Evolutionary conservation across 2,888 invertebrate genomes (phyloP), one percentile per base, ranked within the genome.

Genomic region (Myopa testacea): DNA sequence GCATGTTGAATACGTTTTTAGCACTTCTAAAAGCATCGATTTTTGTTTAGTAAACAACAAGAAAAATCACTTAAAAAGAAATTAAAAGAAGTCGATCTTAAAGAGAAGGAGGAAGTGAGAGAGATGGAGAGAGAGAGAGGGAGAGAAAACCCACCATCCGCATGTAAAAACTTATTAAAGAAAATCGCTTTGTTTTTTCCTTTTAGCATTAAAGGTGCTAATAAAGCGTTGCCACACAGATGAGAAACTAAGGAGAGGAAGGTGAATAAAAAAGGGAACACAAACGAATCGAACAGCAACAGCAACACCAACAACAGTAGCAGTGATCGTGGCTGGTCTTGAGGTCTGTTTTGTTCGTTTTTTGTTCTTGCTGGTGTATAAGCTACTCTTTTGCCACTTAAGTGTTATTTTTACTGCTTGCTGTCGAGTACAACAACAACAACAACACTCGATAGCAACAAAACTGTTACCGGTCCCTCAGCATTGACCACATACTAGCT

Each of bases 301-400:
- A 26, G n/a, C 62, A 58, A 58, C 58, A n/a, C 4, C 62, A 62
- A 62, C 58, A 12, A 58, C 58, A 58, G 16, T 58, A 5, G 6
- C 58, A 58, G 19, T 19, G 3, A 5, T 55, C 55, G 10, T 16
- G 55, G 55, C 19, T 58, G 58, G n/a, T 58, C 5, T 0, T 5
- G 26, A 12, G n/a, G n/a, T n/a, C 5, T 12, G 19, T 8, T 52
- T 52, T 8, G 52, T 52, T 8, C 3, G 52, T 8, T 14, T 8
- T 10, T 10, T 26, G 62, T 6, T 50, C 52, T 50, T 63, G 40
- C 63, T 6, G 37, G 16, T 58, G 34, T 38, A 34, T 8, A 8
- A 60, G 40, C n/a, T 37, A 40, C 38, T 73, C 50, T 73, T 62
- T 72, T 40, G 26, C 45, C 72, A 72, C 60, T 63, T 63, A 14